Evolutionary conservation across 2,888 invertebrate species (phyloP).

Genomic region (Aspidiotus destructor): DNA sequence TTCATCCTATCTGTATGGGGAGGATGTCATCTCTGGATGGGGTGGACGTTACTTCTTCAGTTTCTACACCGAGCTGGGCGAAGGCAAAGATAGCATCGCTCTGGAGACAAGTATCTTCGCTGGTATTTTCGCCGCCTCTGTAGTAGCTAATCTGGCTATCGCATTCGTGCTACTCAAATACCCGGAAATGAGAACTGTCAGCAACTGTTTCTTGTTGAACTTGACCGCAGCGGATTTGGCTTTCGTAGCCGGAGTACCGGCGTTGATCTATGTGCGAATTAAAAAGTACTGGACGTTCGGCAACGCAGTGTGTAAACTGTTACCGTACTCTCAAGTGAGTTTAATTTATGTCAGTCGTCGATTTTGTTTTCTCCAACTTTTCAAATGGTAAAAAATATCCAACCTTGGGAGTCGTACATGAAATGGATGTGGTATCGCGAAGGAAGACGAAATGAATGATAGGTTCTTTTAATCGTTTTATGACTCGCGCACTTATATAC

Average conservation of each 20-base stretch:
- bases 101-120: constrained; percentile 44
- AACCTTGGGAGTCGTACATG: too few species aligned
- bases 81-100: constrained; percentile 41
- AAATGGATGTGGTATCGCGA: too few species aligned
- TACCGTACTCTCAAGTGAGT: constrained; percentile 50
- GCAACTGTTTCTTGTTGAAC: constrained; percentile 50
- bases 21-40: constrained; percentile 47
- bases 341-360: background rate
- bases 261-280: constrained; percentile 47
- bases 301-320: constrained; percentile 45
- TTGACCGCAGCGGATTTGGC: constrained; percentile 56
- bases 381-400: background rate
- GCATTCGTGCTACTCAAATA: constrained; percentile 47
- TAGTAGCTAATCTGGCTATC: constrained; percentile 48
- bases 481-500: too few species aligned
- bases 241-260: constrained; percentile 49
- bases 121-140: constrained; percentile 44
- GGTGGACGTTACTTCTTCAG: constrained; percentile 50
- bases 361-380: background rate
- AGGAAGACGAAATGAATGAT: too few species aligned
- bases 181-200: constrained; percentile 49
- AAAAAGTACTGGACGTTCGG: constrained; percentile 48
- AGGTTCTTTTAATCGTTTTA: too few species aligned
- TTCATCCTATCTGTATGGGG: constrained; percentile 47
- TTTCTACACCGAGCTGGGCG: constrained; percentile 48